Evolutionary conservation across 2,888 invertebrate genomes (phyloP), one percentile per base, ranked within the genome.

Genomic region (Dione vanillae): DNA sequence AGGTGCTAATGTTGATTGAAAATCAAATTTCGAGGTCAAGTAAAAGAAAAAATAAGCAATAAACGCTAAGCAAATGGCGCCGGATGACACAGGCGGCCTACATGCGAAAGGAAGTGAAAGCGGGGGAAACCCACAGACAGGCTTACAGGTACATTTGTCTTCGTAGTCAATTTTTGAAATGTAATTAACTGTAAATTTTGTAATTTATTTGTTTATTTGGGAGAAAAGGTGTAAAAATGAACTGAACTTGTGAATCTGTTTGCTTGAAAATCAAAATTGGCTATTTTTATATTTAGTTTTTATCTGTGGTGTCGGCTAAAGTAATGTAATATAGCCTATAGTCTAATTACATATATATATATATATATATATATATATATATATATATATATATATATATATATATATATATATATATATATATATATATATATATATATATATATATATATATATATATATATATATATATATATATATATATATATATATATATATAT

Each of bases 81-180:
- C 16, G 64, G 66, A 65, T 71, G 76, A 75, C 74, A 74, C 74
- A 75, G 40, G 51, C 71, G 74, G 75, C 75, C 76, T 56, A 74
- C 66, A 62, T 72, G 54, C 49, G 69, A 75, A 74, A 77, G 69
- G 76, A 76, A 76, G 77, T 77, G 77, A 77, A 77, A 77, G 77
- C 75, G 59, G 71, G 72, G 67, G 67, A 72, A 72, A 64, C 64
- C 47, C 41, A 70, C 70, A 54, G 14, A 65, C 20, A 40, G 19
- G 20, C 12, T 11, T 14, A 37, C 66, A 56, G 65, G 54, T 66
- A 56, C 35, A 65, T 71, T 45, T 37, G 16, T 65, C 37, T 62
- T 49, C 19, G 49, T 64, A 12, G 47, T 11, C n/a, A 10, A 45
- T 45, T 61, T 45, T 61, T n/a, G 27, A 61, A 61, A 61, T 43